phyloP scores from a whole-genome alignment of 2,888 invertebrate genomes.

The Dusona sp. region DNA sequence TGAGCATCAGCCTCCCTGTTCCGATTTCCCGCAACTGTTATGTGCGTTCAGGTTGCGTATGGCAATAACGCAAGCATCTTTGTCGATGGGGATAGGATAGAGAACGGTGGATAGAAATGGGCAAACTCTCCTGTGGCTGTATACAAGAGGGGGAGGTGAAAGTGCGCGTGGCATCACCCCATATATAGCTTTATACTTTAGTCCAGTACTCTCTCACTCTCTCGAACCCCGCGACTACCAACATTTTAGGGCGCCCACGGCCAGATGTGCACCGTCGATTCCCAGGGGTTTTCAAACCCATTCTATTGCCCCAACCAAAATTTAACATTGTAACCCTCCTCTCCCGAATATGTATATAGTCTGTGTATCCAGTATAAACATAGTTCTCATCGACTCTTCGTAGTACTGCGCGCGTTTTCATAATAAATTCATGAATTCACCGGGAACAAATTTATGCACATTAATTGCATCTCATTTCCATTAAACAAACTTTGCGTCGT shows the following conservation, averaged over 20 bases:
- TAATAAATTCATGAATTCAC: constrained; percentile 62
- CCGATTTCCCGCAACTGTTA: constrained; percentile 55
- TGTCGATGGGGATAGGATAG: constrained; percentile 14
- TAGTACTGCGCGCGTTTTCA: constrained; percentile 27
- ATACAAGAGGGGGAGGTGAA: constrained; percentile 67
- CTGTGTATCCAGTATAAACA: constrained; percentile 34
- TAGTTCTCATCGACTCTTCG: constrained; percentile 19
- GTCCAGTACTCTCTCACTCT: constrained; percentile 65
- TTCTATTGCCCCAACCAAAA: constrained; percentile 28
- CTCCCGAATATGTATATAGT: not conserved
- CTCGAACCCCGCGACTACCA: constrained; percentile 70
- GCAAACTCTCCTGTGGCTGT: constrained; percentile 61
- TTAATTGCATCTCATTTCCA: constrained; percentile 57
- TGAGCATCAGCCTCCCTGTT: constrained; percentile 27
- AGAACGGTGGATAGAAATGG: constrained; percentile 30
- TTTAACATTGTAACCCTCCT: constrained; percentile 28
- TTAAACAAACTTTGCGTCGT: not conserved
- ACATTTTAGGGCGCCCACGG: constrained; percentile 78
- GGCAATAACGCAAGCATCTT: constrained; percentile 62
- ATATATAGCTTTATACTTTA: constrained; percentile 78
- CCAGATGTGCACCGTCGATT: constrained; percentile 81
- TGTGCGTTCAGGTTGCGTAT: constrained; percentile 59
- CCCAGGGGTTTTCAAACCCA: constrained; percentile 75
- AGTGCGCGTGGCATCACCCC: constrained; percentile 64
- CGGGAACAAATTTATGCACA: constrained; percentile 45